phyloP scores from a whole-genome alignment of 2,113 vertebrate species.

The Arenaria interpres region DNA sequence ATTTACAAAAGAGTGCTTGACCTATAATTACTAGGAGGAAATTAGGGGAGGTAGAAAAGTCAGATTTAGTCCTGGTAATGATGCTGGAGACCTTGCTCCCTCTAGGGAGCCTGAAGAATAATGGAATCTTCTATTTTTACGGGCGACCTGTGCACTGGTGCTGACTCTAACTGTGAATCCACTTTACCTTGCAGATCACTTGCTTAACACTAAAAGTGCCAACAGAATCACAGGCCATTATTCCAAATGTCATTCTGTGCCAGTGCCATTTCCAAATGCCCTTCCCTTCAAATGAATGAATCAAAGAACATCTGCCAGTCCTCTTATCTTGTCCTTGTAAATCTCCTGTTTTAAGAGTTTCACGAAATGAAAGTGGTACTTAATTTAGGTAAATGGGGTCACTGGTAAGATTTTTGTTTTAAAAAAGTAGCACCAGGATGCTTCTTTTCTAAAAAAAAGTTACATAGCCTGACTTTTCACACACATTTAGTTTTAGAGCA shows the following conservation, averaged over 20 bases:
- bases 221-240: conserved; percentile 86
- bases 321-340: conserved; percentile 66
- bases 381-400: conserved; percentile 56
- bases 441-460: background rate
- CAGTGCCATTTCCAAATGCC: conserved; percentile 75
- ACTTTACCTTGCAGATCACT: conserved; percentile 88
- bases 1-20: conserved; percentile 99
- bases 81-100: conserved; percentile 96
- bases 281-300: conserved; percentile 77
- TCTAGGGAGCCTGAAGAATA: conserved; percentile 94
- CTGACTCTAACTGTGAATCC: conserved; percentile 86
- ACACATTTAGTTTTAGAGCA: background rate
- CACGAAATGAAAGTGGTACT: conserved; percentile 52
- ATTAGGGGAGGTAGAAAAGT: conserved; percentile 89
- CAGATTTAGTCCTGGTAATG: conserved; percentile 98
- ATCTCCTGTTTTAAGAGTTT: conserved; percentile 54
- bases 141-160: conserved; percentile 89
- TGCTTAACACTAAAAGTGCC: conserved; percentile 88
- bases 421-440: background rate
- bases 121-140: conserved; percentile 99
- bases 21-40: conserved; percentile 98
- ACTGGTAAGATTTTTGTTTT: conserved; percentile 19
- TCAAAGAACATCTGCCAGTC: conserved; percentile 80
- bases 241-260: conserved; percentile 86
- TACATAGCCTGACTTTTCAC: background rate